Evolutionary conservation across 2,888 invertebrate species (phyloP), one percentile per base, ranked within the genome.

Genomic region (Chrysolina americana): DNA sequence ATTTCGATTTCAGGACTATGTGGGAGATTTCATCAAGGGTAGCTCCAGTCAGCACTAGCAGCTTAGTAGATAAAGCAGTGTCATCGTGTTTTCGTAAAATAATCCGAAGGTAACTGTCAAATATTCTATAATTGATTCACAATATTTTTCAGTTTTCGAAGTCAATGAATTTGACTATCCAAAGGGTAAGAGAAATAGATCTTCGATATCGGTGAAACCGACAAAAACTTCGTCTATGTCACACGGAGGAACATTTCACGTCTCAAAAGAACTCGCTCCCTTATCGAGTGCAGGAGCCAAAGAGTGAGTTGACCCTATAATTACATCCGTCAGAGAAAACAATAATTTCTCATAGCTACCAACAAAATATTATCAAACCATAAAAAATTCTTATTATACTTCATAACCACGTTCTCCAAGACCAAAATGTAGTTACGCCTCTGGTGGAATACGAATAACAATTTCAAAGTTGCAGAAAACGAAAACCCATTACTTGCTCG

Each of bases 231-330:
- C 41, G 10, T 47, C 66, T 10, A 47, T 68, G 6, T 78, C 81
- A 9, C 81, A 83, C 53, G 85, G 84, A n/a, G 84, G 83, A 11
- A 84, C 84, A 0, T 84, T 84, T 68, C 81, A 81, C 53, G 79
- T 84, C 17, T 82, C 82, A 9, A 82, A 78, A 69, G 81, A 83
- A 9, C 71, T 70, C 17, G 75, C 79, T 9, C 83, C 83, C 1
- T 63, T 82, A 59, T 76, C 82, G 3, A 77, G 80, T 70, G 76
- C 79, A 28, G 66, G 19, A 21, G 0, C 19, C 53, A 53, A 36
- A 68, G 15, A 21, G 68, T 68, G 41, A 53, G 68, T 66, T 10
- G 36, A 9, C n/a, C n/a, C n/a, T n/a, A n/a, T n/a, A n/a, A n/a
- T n/a, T n/a, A n/a, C n/a, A n/a, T n/a, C n/a, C n/a, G n/a, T n/a